These are phyloP conservation scores for Ancistrus triradiatus DNA, from an alignment of 2,113 vertebrate genomes.

Conservation along the genomic window DNA sequence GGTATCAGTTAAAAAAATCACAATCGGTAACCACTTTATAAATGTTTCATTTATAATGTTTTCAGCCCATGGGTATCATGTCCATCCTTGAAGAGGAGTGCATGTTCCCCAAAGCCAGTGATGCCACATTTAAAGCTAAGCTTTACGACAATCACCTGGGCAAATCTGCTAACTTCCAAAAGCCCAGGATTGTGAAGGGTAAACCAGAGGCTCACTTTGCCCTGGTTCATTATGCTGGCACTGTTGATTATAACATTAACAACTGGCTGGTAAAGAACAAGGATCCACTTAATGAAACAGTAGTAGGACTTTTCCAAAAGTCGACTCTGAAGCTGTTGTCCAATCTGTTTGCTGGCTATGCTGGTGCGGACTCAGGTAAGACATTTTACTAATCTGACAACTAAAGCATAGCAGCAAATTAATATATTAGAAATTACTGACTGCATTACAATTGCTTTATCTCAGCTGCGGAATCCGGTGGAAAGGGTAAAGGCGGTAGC, in stretches of 20 bases:
- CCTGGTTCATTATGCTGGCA: constrained; percentile 74
- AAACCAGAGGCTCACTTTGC: constrained; percentile 72
- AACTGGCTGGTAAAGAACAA: constrained; percentile 78
- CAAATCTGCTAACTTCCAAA: constrained; percentile 41
- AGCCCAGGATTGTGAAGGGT: constrained; percentile 56
- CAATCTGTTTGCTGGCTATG: constrained; percentile 67
- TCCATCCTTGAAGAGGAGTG: constrained; percentile 70
- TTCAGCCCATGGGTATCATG: constrained; percentile 69
- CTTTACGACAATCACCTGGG: constrained; percentile 49
- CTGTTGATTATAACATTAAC: constrained; percentile 75
- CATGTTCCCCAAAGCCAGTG: constrained; percentile 73
- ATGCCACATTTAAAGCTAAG: constrained; percentile 80
- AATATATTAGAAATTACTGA: not conserved
- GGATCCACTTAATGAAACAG: constrained; percentile 78
- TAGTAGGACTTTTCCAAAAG: constrained; percentile 76
- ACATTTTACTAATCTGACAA: not conserved
- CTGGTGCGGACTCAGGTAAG: constrained; percentile 62
- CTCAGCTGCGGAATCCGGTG: constrained; percentile 33
- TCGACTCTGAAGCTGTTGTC: constrained; percentile 71
- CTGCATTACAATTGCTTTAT: not conserved
- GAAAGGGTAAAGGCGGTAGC: constrained; percentile 45
- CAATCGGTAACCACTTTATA: constrained; percentile 56
- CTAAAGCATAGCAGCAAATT: not conserved
- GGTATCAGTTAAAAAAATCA: not conserved
- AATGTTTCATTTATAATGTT: not conserved